Conservation (phyloP, 2,888 invertebrate species). For the Cheilosia vulpina region DNA sequence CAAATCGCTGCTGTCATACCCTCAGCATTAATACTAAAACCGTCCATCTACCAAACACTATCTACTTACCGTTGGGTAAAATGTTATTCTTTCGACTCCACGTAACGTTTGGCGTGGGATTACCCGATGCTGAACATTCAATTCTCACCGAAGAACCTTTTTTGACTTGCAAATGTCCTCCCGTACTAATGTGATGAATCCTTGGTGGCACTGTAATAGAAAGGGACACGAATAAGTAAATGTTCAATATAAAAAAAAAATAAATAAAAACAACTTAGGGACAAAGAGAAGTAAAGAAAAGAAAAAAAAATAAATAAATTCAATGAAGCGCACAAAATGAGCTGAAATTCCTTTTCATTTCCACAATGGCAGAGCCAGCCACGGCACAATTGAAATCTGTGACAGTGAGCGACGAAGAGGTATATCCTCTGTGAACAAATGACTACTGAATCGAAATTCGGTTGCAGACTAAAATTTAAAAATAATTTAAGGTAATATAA, state of each 20-base stretch:
- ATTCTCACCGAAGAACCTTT: constrained; percentile 91
- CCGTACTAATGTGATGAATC: constrained; percentile 86
- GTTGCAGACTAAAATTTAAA: no score
- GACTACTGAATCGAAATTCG: no score
- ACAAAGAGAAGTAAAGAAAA: constrained; percentile 3
- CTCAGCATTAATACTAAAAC: neutral
- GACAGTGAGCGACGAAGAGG: constrained; percentile 19
- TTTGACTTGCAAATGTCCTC: constrained; percentile 87
- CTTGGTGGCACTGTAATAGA: constrained; percentile 86
- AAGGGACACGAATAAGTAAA: constrained; percentile 72
- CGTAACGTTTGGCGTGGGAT: constrained; percentile 91
- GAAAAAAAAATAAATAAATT: constrained; percentile 36
- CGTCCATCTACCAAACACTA: constrained; percentile 41
- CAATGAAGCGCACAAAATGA: constrained; percentile 51
- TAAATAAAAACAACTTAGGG: neutral
- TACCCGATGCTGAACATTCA: constrained; percentile 90
- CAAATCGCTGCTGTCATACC: constrained; percentile 11
- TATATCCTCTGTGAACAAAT: neutral
- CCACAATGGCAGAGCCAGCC: constrained; percentile 7
- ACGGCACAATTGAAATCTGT: constrained; percentile 28
- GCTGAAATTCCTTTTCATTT: constrained; percentile 45
- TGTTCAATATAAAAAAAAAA: constrained; percentile 48
- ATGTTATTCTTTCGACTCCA: constrained; percentile 87
- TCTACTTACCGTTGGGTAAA: constrained; percentile 83
- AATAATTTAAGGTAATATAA: no score